Evolutionary conservation across 1,140 invertebrate species (phyloP).

Genomic region (Drosophila seguyi): DNA sequence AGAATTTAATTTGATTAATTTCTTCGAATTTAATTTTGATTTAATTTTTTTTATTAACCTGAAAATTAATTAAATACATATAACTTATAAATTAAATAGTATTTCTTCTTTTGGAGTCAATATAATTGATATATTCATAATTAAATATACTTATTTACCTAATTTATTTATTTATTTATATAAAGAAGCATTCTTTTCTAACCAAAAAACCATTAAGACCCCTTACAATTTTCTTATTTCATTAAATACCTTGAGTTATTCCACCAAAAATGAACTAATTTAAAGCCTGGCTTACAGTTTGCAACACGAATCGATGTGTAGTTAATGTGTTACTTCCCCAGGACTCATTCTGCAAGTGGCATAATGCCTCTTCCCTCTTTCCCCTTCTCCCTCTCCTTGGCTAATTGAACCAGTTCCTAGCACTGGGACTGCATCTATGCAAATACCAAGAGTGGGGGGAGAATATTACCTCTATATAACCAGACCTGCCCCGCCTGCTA

Average conservation of each 20-base stretch:
- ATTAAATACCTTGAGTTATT: neutral
- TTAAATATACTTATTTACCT: neutral
- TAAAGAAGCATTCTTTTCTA: neutral
- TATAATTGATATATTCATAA: neutral
- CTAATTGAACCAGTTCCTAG: conserved; percentile 38
- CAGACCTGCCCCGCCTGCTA: neutral
- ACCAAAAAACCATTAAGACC: neutral
- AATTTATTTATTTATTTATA: too few species aligned
- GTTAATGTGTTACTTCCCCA: neutral
- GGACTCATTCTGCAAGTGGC: neutral
- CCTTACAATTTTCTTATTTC: neutral
- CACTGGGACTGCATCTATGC: conserved; percentile 27
- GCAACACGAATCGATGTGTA: neutral
- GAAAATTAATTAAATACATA: too few species aligned
- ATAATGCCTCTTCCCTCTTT: neutral
- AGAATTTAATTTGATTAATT: too few species aligned
- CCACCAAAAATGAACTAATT: neutral
- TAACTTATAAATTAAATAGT: too few species aligned
- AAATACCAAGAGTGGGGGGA: conserved; percentile 3
- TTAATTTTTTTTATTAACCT: too few species aligned
- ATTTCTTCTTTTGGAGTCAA: too few species aligned
- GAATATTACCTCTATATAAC: conserved; percentile 1
- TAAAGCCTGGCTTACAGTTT: neutral
- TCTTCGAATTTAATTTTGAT: too few species aligned
- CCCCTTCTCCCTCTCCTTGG: neutral